Base-by-base conservation (phyloP, 2,888 invertebrate genomes). In the Phragmatobia fuliginosa region DNA sequence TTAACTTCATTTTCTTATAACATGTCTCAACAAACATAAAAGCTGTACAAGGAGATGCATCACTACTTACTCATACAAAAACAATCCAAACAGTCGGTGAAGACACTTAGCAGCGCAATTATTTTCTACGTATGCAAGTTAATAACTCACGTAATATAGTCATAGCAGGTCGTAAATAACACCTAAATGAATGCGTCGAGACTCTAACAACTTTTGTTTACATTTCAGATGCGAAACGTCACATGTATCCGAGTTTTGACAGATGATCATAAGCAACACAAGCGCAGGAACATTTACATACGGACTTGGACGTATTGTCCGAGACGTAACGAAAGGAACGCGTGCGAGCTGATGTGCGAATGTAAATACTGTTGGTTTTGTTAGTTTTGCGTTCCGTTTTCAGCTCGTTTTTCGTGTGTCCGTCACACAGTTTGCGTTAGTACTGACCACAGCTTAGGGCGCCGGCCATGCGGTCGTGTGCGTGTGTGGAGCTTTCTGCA, bases 371-470 rank as follows among this genome's bases (percentile, higher is more conserved):
- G 85, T 83, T 87, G 87, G 84, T 91, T 90, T 90, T 88, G 86
- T 88, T 87, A 88, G 89, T 91, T 91, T 91, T 89, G 87, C 93
- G 93, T 90, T 84, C 89, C 91, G 91, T 91, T 94, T 95, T 94
- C 92, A 92, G 93, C 92, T 92, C 92, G 93, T 92, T 93, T 95
- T 94, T 95, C 95, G 95, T 95, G 94, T 95, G 95, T 93, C 94
- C 95, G 94, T 92, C 93, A 92, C 95, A 94, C 95, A 92, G 95
- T 94, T 94, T 94, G 94, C 94, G 91, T 93, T 92, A 93, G 93
- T 90, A 95, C 94, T 95, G 95, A 95, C 95, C 95, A 94, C 94
- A 93, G 94, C 92, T 93, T 94, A 94, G 94, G 94, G 95, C 94
- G 94, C 92, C 94, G 93, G 88, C 88, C 91, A 90, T 88, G 90